A percentile compares a stretch with the other conserved stretches of the same genome.
These are phyloP conservation scores for Reticulitermes lucifugus DNA, from an alignment of 2,888 invertebrate genomes.

Conservation along the genomic window DNA sequence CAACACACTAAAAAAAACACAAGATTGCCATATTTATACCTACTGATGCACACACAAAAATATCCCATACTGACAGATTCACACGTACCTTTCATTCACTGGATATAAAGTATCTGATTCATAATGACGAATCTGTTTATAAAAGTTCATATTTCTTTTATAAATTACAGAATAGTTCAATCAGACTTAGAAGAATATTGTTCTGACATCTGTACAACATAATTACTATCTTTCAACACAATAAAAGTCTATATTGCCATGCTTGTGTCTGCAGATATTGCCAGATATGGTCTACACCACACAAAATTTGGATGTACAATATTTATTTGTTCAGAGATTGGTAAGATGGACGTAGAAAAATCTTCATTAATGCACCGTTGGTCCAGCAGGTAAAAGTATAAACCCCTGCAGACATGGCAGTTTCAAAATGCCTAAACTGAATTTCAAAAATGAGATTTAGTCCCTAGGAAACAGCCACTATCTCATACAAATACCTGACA, in stretches of 20 bases:
- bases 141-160: conserved; percentile 31
- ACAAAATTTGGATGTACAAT: not conserved
- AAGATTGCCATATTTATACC: conserved; percentile 19
- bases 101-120: conserved; percentile 18
- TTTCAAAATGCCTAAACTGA: conserved; percentile 7
- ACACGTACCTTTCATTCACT: conserved; percentile 26
- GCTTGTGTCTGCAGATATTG: conserved; percentile 6
- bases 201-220: conserved; percentile 33
- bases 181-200: conserved; percentile 35
- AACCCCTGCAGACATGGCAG: not conserved
- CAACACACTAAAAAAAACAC: conserved; percentile 34
- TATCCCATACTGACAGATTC: not conserved
- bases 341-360: conserved; percentile 26
- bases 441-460: not conserved
- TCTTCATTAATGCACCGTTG: not conserved
- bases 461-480: not conserved
- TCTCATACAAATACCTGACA: not conserved
- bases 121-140: conserved; percentile 26
- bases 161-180: conserved; percentile 40
- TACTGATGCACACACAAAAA: conserved; percentile 24
- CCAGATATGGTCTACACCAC: conserved; percentile 15
- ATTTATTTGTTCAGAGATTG: conserved; percentile 13
- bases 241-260: conserved; percentile 3
- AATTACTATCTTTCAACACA: not conserved
- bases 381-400: not conserved